Conservation (phyloP, 2,113 vertebrate species). For the Girardinichthys multiradiatus region DNA sequence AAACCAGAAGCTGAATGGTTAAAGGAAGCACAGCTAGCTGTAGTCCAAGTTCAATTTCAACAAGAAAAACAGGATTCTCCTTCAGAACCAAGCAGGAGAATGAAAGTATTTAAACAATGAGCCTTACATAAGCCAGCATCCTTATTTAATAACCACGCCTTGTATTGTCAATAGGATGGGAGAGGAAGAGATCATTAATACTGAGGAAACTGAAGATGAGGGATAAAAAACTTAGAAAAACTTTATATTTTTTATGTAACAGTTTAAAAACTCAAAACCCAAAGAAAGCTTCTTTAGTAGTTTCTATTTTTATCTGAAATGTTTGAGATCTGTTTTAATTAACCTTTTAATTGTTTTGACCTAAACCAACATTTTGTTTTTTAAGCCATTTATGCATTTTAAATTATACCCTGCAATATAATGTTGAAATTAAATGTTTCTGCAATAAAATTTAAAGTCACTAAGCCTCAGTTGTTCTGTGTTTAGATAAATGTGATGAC, state of each 20-base stretch:
- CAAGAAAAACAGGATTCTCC: background rate
- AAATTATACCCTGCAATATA: too few relatives aligned
- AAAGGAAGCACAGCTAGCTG: background rate
- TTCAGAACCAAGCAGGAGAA: background rate
- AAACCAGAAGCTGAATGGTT: background rate
- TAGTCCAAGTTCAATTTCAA: background rate
- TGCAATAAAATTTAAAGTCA: too few relatives aligned
- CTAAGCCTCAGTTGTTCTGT: too few relatives aligned
- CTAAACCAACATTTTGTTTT: too few relatives aligned
- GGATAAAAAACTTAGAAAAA: background rate
- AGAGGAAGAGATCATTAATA: background rate
- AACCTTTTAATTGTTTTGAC: too few relatives aligned
- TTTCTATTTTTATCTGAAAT: background rate
- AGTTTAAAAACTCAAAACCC: background rate
- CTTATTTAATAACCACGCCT: background rate
- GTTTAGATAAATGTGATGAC: background rate
- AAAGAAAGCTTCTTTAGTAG: background rate
- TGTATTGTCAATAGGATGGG: background rate
- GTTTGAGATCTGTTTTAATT: too few relatives aligned
- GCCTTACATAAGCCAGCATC: background rate
- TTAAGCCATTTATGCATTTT: too few relatives aligned
- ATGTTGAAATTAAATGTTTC: too few relatives aligned
- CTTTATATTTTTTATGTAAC: background rate
- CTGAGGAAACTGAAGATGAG: background rate
- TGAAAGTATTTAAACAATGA: background rate